Conservation (phyloP, 2,113 vertebrate genomes). For the Buteo buteo region DNA sequence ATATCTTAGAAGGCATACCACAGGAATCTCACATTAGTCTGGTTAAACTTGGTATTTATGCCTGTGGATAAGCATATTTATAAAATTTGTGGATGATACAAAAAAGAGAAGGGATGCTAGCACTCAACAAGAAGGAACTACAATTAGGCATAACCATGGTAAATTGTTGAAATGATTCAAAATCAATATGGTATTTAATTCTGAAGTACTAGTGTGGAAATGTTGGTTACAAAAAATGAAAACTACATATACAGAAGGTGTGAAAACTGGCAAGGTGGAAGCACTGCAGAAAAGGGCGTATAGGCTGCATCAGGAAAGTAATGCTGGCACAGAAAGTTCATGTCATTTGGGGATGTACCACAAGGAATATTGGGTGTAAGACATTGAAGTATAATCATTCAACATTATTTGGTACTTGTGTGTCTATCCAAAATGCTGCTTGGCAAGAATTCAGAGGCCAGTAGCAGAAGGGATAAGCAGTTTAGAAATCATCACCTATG, state of each 20-base stretch:
- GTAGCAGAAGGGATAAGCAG: neutral
- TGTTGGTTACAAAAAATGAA: neutral
- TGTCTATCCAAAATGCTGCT: neutral
- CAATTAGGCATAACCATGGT: neutral
- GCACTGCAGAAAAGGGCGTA: neutral
- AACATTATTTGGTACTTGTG: neutral
- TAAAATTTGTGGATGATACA: neutral
- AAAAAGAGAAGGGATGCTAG: neutral
- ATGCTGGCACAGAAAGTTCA: neutral
- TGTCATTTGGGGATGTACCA: neutral
- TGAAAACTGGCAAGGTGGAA: neutral
- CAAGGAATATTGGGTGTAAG: neutral
- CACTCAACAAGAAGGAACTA: neutral
- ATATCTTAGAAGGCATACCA: neutral
- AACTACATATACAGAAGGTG: neutral
- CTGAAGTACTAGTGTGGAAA: neutral
- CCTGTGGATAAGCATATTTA: neutral
- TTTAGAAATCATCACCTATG: neutral
- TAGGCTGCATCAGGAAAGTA: neutral
- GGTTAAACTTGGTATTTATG: neutral
- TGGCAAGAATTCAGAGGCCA: neutral
- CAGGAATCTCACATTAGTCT: neutral
- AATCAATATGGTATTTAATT: neutral
- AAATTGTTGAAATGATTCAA: neutral
- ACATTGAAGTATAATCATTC: neutral